These are phyloP conservation scores for Acanthopleura granulata DNA, from an alignment of 2,888 invertebrate species.

Conservation along the genomic window DNA sequence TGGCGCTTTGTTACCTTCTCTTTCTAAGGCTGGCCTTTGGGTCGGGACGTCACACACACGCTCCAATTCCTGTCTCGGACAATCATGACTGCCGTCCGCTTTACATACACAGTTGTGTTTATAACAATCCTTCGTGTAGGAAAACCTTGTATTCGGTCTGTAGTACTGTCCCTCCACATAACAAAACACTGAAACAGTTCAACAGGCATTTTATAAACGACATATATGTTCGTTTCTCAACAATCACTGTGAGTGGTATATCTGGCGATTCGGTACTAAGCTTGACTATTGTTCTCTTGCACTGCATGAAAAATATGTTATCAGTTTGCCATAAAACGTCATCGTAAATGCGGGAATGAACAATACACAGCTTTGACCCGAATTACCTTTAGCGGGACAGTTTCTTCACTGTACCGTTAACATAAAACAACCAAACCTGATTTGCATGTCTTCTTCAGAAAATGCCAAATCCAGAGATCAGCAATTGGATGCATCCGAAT, in stretches of 20 bases:
- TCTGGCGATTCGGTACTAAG: too few species aligned
- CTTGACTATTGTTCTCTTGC: too few species aligned
- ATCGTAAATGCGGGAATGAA: too few species aligned
- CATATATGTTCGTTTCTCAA: too few species aligned
- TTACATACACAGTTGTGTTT: conserved; percentile 36
- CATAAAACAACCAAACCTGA: too few species aligned
- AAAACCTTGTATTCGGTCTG: conserved; percentile 27
- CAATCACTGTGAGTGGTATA: too few species aligned
- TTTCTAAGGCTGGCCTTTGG: background rate
- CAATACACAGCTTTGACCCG: too few species aligned
- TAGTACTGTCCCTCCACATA: conserved; percentile 40
- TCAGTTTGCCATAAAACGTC: too few species aligned
- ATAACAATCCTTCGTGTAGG: conserved; percentile 17
- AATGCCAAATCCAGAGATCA: background rate
- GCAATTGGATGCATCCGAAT: background rate
- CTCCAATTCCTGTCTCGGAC: conserved; percentile 21
- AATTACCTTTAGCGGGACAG: too few species aligned
- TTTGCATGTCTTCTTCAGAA: background rate
- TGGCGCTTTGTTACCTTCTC: too few species aligned
- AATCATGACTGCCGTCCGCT: conserved; percentile 52
- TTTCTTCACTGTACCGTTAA: too few species aligned
- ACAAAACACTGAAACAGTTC: conserved; percentile 32
- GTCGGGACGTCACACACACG: background rate
- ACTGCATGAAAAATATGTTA: too few species aligned
- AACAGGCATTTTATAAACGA: background rate